A percentile compares a stretch with the other conserved stretches of the same genome.
Evolutionary conservation across 1,140 invertebrate genomes (phyloP).

Genomic region (Euschistus heros): DNA sequence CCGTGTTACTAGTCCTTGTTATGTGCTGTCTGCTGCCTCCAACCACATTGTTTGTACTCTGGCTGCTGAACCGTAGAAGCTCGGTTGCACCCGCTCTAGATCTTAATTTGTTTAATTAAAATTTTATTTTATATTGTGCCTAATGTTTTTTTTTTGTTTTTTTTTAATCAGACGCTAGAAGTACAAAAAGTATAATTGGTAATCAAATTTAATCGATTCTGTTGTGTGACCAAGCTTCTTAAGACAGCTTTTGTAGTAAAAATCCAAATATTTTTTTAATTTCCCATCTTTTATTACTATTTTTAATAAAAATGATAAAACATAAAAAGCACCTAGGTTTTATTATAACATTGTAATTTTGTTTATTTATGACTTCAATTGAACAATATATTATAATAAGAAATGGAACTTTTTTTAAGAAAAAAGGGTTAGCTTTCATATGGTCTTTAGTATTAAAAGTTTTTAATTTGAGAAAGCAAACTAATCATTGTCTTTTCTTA

Average conservation of each 20-base stretch:
- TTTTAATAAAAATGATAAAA: slow-evolving; percentile 5
- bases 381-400: slow-evolving; percentile 6
- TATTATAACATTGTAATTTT: background rate
- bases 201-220: background rate
- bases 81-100: slow-evolving; percentile 21
- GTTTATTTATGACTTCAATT: background rate
- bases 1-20: slow-evolving; percentile 17
- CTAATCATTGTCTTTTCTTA: too few relatives aligned
- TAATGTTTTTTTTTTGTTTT: too few relatives aligned
- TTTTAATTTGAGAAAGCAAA: too few relatives aligned
- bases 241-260: slow-evolving; percentile 22
- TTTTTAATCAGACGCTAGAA: background rate
- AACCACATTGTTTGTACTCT: slow-evolving; percentile 36
- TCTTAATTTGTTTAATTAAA: slow-evolving; percentile 19
- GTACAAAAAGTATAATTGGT: background rate
- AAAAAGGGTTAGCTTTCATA: too few relatives aligned
- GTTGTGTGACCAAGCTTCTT: slow-evolving; percentile 20
- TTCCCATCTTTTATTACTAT: slow-evolving; percentile 6
- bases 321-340: slow-evolving; percentile 2
- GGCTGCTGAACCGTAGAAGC: slow-evolving; percentile 23
- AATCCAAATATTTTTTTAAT: slow-evolving; percentile 13
- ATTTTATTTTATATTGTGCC: slow-evolving; percentile 6
- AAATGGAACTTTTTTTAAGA: background rate
- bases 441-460: too few relatives aligned
- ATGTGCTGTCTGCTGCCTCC: slow-evolving; percentile 29